phyloP scores from a whole-genome alignment of 1,140 invertebrate genomes.

The Apis florea region DNA sequence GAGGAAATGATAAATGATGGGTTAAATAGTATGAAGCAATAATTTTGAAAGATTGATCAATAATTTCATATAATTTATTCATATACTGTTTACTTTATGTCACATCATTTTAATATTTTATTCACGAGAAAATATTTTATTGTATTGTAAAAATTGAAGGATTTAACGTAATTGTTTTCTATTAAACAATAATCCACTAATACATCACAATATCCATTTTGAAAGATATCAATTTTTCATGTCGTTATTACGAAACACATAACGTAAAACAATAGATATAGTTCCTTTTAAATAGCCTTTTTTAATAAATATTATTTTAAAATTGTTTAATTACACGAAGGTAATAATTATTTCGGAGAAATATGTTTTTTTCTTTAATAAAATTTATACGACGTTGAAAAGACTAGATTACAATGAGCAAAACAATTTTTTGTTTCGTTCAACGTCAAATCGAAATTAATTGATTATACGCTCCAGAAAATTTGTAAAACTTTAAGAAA shows the following conservation, averaged over 20 bases:
- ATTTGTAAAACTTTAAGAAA: background rate
- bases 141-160: background rate
- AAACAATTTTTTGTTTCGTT: no score
- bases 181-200: background rate
- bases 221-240: background rate
- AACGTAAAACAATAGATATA: no score
- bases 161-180: background rate
- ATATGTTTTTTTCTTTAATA: background rate
- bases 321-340: no score
- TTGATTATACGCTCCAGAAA: background rate
- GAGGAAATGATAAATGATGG: no score
- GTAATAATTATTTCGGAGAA: background rate
- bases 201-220: background rate
- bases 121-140: background rate
- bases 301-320: no score
- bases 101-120: background rate
- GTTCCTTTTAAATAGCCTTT: no score
- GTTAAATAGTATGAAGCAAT: no score
- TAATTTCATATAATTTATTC: no score
- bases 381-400: background rate
- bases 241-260: no score
- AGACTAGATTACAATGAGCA: background rate
- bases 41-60: no score
- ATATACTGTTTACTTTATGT: no score
- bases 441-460: background rate